Evolutionary conservation across 2,888 invertebrate species (phyloP), one percentile per base, ranked within the genome.

Genomic region (Cosmia pyralina): DNA sequence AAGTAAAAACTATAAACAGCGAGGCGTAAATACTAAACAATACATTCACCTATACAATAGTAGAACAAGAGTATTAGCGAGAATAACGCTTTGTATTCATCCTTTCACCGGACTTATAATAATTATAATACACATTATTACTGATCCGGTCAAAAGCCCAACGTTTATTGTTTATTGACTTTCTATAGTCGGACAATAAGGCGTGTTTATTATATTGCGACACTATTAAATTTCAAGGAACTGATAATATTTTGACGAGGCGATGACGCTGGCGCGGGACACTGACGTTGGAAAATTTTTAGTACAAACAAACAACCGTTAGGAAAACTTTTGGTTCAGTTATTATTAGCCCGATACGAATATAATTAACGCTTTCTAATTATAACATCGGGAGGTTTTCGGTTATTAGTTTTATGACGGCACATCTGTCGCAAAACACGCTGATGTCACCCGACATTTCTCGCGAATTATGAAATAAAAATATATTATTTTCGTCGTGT

Each of bases 301-400:
- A 77, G 81, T 82, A 86, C 77, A 90, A 93, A 93, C 88, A 92
- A 92, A 91, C 89, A 90, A 65, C 75, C 72, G 72, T 41, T 76
- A 69, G 91, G 91, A 91, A 92, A 90, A 80, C 88, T 91, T 87
- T 76, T 70, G 59, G 74, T 73, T 60, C n/a, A 66, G 81, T 66
- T 88, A 86, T 85, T 87, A 82, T 86, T 79, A 82, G 53, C 50
- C 34, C 70, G 77, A 75, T 74, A 53, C 59, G 58, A 76, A 66
- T 66, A 62, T 72, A 67, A 64, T 81, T 71, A 76, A 59, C 72
- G 57, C 22, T 41, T 63, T 59, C 72, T 75, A 77, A 78, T 81
- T 77, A 79, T 85, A 82, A 55, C 60, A 65, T 65, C 17, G 22
- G 52, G 17, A 69, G 22, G 48, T 62, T 65, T 66, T 44, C 11